Conservation (phyloP, 2,113 vertebrate species). For the Ivindomyrus marchei region DNA sequence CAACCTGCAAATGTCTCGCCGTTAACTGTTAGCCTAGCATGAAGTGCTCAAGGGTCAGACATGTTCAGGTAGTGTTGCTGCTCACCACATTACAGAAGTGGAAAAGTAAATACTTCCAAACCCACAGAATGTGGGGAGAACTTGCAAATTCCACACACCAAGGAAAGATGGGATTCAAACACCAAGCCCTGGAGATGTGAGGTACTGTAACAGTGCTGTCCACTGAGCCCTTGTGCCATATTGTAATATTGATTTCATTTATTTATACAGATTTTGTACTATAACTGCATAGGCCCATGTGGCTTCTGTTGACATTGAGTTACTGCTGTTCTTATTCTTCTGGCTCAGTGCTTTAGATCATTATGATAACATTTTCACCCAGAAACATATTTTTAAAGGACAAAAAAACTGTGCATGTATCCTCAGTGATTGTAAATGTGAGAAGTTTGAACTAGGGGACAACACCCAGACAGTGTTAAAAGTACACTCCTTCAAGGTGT, state of each 20-base stretch:
- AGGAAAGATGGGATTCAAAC: not conserved
- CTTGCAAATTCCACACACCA: not conserved
- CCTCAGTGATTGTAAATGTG: not conserved
- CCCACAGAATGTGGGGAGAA: not conserved
- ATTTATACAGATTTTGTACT: not conserved
- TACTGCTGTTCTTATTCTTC: not conserved
- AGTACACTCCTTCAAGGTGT: not conserved
- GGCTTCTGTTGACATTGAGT: not conserved
- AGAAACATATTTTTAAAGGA: not conserved
- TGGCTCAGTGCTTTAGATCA: not conserved
- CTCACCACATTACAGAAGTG: constrained; percentile 6
- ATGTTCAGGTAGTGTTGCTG: not conserved
- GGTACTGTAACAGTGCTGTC: not conserved
- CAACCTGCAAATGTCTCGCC: not conserved
- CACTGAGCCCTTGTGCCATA: not conserved
- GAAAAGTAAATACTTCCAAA: not conserved
- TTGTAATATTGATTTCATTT: not conserved
- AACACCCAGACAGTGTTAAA: not conserved
- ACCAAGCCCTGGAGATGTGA: not conserved
- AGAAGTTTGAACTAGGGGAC: not conserved
- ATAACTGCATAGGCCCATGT: not conserved
- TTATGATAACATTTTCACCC: not conserved
- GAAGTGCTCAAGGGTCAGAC: not conserved
- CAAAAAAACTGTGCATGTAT: not conserved
- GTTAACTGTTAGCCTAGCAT: not conserved